Base-by-base conservation (phyloP, 2,797 vertebrate species). In the Serranus cabrilla region DNA sequence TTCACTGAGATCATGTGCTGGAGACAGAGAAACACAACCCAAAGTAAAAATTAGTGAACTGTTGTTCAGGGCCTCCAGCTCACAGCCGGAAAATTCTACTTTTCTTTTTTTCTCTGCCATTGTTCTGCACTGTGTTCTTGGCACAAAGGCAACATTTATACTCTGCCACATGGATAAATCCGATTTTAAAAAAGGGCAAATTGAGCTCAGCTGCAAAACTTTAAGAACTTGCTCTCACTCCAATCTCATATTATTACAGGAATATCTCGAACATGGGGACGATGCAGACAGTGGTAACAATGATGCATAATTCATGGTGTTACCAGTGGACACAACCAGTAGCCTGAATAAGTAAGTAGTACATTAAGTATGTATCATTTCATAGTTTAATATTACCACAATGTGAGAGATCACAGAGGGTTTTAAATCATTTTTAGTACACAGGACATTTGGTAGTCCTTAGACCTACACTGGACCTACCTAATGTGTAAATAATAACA, bases 1-100 rank as follows among this genome's bases (percentile, higher is more conserved):
- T 98, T 99, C 84, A 97, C 91, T 1, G 93, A 92, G 94, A 99
- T 96, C 92, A 99, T 80, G 76, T 97, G 97, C 98, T 99, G 76
- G 55, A 95, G 83, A 46, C 67, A 90, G 49, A 58, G 25, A 60
- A 60, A 52, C 2, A 66, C 12, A 49, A 20, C 11, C 12, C 1
- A 55, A 34, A n/a, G 1, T 21, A 18, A 34, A 25, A 49, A 20
- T 70, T 5, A 50, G n/a, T 31, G 31, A 27, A 45, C 7, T 34
- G 34, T 9, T 34, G 43, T 17, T 46, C 45, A 46, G 7, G 17
- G 3, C 45, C 45, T 46, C 7, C n/a, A 8, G 18, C 17, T 46
- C 45, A 17, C 45, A 46, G 45, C n/a, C 2, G 2, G 45, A 46
- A 2, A 46, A 8, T 3, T 9, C n/a, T 2, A 2, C 3, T 46